Evolutionary conservation across 2,113 vertebrate genomes (phyloP).

Genomic region (Saimiri boliviensis): DNA sequence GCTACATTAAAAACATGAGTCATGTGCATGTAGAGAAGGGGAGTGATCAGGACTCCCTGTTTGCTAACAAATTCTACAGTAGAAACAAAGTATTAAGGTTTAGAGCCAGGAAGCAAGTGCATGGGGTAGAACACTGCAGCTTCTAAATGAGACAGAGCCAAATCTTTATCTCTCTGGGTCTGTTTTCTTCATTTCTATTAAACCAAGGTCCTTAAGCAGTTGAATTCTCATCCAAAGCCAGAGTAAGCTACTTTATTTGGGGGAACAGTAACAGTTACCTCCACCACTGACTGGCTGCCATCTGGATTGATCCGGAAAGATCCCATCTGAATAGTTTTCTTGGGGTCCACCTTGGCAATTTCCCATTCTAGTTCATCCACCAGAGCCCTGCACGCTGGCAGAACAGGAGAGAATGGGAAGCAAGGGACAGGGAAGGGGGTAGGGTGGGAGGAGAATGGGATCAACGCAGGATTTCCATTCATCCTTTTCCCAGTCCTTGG

Average conservation of each 20-base stretch:
- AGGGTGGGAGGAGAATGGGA: neutral
- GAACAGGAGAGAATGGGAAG: neutral
- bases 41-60: neutral
- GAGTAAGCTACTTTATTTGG: conserved; percentile 40
- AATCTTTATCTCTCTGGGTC: conserved; percentile 13
- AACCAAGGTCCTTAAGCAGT: conserved; percentile 14
- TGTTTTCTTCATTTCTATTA: conserved; percentile 39
- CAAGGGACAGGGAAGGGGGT: no score
- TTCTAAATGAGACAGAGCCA: conserved; percentile 2
- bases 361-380: conserved; percentile 98
- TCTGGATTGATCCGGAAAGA: conserved; percentile 98
- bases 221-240: neutral
- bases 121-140: neutral
- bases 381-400: conserved; percentile 93
- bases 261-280: conserved; percentile 85
- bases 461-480: neutral
- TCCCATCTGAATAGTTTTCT: conserved; percentile 96
- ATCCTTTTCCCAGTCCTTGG: neutral
- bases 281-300: conserved; percentile 94
- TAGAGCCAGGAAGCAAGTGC: neutral
- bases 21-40: neutral
- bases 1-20: neutral
- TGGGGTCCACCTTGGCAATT: conserved; percentile 93
- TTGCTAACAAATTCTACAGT: neutral
- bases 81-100: conserved; percentile 26